Evolutionary conservation across 2,888 invertebrate genomes (phyloP).

Genomic region (Patella pellucida): DNA sequence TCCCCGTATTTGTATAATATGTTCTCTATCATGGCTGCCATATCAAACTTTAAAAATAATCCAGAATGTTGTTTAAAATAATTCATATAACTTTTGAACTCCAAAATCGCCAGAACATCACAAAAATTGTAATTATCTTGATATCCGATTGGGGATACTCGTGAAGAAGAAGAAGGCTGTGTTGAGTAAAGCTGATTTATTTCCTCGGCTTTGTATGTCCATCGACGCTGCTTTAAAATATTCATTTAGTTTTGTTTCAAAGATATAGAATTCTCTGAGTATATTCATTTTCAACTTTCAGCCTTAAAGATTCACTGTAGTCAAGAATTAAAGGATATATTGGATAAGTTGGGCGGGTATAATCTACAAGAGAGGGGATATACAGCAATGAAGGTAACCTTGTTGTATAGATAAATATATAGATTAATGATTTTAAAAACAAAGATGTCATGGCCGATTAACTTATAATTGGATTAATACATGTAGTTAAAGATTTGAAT

Average conservation of each 20-base stretch:
- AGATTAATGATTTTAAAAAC: neutral
- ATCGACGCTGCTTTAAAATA: neutral
- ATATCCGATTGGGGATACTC: too few relatives aligned
- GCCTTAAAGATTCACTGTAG: constrained; percentile 72
- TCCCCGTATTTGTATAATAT: neutral
- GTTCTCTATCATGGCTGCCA: neutral
- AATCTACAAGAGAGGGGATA: constrained; percentile 68
- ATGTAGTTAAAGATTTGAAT: too few relatives aligned
- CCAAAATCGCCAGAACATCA: too few relatives aligned
- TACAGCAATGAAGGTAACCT: constrained; percentile 70
- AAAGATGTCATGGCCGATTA: too few relatives aligned
- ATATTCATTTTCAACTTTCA: constrained; percentile 37
- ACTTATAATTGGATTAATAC: too few relatives aligned
- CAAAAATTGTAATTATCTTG: too few relatives aligned
- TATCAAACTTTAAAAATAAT: too few relatives aligned
- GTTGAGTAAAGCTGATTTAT: too few relatives aligned
- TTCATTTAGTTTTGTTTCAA: neutral
- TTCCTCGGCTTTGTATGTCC: too few relatives aligned
- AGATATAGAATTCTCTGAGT: neutral
- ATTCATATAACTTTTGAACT: too few relatives aligned
- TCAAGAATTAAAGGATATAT: constrained; percentile 60
- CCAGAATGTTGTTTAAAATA: too few relatives aligned
- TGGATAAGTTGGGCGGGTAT: constrained; percentile 72
- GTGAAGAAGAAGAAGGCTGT: too few relatives aligned
- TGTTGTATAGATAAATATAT: constrained; percentile 9